Conservation (phyloP, 2,888 invertebrate species). For the Neoscelio sp. region DNA sequence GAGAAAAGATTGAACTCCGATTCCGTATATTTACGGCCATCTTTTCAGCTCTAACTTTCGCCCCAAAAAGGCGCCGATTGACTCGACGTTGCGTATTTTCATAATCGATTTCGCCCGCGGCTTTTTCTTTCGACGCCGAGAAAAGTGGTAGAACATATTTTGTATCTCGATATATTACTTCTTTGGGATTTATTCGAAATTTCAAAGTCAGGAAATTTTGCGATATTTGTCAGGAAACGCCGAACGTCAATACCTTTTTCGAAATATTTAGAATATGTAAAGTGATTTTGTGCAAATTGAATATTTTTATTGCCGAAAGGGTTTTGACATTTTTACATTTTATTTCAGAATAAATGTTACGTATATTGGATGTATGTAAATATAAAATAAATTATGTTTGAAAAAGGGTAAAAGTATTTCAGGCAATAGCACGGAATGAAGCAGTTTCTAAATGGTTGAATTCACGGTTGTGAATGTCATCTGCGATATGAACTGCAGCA, state of each 20-base stretch:
- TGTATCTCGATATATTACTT: constrained; percentile 17
- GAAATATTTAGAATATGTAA: background rate
- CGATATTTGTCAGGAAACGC: constrained; percentile 18
- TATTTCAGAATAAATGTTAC: too few relatives aligned
- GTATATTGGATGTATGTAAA: too few relatives aligned
- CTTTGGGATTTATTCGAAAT: constrained; percentile 17
- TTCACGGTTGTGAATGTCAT: too few relatives aligned
- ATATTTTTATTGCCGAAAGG: too few relatives aligned
- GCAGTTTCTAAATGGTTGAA: too few relatives aligned
- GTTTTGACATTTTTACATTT: too few relatives aligned
- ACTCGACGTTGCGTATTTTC: constrained; percentile 73
- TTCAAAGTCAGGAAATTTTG: constrained; percentile 13
- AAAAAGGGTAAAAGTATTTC: too few relatives aligned
- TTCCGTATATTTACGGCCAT: constrained; percentile 64
- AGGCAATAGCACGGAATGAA: too few relatives aligned
- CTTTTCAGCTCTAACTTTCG: constrained; percentile 60
- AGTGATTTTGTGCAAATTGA: background rate
- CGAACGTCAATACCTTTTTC: constrained; percentile 15
- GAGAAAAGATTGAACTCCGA: constrained; percentile 60
- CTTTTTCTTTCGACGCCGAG: constrained; percentile 53
- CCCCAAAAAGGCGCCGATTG: constrained; percentile 63
- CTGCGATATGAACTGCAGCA: too few relatives aligned
- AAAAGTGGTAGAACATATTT: constrained; percentile 42
- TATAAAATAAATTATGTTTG: too few relatives aligned
- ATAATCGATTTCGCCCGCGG: constrained; percentile 75